These are phyloP conservation scores for Pempheris klunzingeri DNA, from an alignment of 2,797 vertebrate genomes.

Conservation along the genomic window DNA sequence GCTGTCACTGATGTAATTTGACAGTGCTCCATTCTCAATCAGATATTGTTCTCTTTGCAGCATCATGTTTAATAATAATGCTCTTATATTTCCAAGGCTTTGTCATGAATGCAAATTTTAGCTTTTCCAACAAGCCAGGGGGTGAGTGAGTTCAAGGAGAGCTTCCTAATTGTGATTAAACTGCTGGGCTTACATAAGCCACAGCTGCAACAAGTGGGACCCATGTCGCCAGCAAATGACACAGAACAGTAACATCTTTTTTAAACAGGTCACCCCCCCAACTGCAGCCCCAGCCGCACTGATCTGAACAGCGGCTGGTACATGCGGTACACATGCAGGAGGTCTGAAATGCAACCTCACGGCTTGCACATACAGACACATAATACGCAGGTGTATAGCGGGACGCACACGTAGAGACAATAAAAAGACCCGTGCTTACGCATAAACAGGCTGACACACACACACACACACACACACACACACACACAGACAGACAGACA, in stretches of 20 bases:
- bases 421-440: constrained; percentile 9
- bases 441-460: neutral
- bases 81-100: constrained; percentile 66
- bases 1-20: constrained; percentile 54
- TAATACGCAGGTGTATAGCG: neutral
- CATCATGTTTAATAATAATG: constrained; percentile 45
- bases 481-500: too few relatives aligned
- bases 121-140: constrained; percentile 70
- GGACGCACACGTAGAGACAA: constrained; percentile 25
- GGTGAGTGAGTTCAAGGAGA: constrained; percentile 77
- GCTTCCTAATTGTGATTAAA: constrained; percentile 80
- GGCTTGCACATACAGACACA: constrained; percentile 48
- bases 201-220: constrained; percentile 72
- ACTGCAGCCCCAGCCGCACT: neutral
- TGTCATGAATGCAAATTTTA: constrained; percentile 73
- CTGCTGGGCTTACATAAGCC: constrained; percentile 64
- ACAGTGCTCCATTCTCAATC: constrained; percentile 51
- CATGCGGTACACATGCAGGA: constrained; percentile 61
- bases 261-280: constrained; percentile 39
- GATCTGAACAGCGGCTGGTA: constrained; percentile 61
- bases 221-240: constrained; percentile 54
- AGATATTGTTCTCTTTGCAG: constrained; percentile 59
- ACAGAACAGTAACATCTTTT: constrained; percentile 58
- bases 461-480: too few relatives aligned
- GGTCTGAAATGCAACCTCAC: constrained; percentile 56